Percentiles rank a stretch among this genome's conserved stretches.
phyloP scores from a whole-genome alignment of 2,888 invertebrate species.

The Ectemnius lituratus region DNA sequence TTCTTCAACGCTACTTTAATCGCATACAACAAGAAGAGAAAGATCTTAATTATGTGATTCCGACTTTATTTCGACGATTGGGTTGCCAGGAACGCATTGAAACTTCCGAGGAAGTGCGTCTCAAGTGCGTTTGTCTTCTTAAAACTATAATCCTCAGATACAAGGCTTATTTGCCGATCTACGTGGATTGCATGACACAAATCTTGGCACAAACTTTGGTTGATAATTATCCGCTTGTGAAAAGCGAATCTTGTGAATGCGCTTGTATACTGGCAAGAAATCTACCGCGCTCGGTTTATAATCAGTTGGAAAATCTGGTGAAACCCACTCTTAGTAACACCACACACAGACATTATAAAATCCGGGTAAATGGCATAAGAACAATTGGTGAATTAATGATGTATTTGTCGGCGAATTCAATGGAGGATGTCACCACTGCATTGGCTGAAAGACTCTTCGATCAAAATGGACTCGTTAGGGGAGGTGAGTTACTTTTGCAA shows the following conservation, averaged over 20 bases:
- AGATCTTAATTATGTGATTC: conserved; percentile 87
- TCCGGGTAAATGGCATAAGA: conserved; percentile 86
- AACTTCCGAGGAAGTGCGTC: conserved; percentile 89
- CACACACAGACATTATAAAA: conserved; percentile 90
- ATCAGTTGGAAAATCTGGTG: conserved; percentile 86
- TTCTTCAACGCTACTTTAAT: conserved; percentile 81
- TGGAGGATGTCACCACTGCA: conserved; percentile 87
- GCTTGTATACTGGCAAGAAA: conserved; percentile 83
- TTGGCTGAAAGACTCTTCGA: conserved; percentile 94
- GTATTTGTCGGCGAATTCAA: conserved; percentile 85
- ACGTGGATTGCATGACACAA: conserved; percentile 86
- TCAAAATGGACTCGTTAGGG: conserved; percentile 87
- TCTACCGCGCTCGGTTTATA: conserved; percentile 85
- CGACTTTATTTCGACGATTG: conserved; percentile 87
- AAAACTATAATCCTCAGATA: conserved; percentile 83
- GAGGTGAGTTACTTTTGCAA: conserved; percentile 63
- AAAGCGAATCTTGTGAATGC: conserved; percentile 87
- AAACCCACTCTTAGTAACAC: conserved; percentile 87
- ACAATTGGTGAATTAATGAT: conserved; percentile 85
- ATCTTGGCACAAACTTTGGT: conserved; percentile 86
- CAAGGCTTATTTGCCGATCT: conserved; percentile 81
- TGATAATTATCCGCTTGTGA: conserved; percentile 90
- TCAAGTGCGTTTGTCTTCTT: conserved; percentile 84
- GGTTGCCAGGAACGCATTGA: conserved; percentile 87
- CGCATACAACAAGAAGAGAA: conserved; percentile 84